A percentile compares a stretch with the other conserved stretches of the same genome.
phyloP scores from a whole-genome alignment of 2,797 vertebrate genomes.

The Carcharodon carcharias region DNA sequence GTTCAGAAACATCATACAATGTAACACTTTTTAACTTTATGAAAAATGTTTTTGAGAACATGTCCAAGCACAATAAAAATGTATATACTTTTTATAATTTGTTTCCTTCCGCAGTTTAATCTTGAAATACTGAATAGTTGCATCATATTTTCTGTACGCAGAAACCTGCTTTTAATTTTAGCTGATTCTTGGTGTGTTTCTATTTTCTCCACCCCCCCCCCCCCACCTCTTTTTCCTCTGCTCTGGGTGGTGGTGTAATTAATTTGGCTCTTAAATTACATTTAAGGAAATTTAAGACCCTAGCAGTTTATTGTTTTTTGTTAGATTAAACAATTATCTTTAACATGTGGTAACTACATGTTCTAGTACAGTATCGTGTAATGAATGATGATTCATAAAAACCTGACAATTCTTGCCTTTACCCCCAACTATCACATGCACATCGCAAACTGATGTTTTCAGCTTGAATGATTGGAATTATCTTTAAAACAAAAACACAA shows the following conservation, averaged over 20 bases:
- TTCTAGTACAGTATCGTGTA: not conserved
- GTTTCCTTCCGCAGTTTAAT: slow-evolving; percentile 41
- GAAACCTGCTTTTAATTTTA: slow-evolving; percentile 2
- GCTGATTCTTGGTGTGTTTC: not conserved
- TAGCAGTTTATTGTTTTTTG: not conserved
- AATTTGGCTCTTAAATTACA: not conserved
- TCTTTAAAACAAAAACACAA: not conserved
- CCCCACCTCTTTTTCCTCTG: too few relatives aligned
- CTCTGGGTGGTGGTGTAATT: not conserved
- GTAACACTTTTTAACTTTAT: not conserved
- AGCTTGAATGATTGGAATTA: not conserved
- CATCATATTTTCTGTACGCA: not conserved
- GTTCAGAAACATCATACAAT: slow-evolving; percentile 47
- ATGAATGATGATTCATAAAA: not conserved
- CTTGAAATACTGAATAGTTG: not conserved
- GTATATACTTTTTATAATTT: slow-evolving; percentile 17
- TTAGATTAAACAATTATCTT: not conserved
- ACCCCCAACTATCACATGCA: not conserved
- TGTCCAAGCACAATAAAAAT: slow-evolving; percentile 38
- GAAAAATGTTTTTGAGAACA: slow-evolving; percentile 33
- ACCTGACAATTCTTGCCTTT: not conserved
- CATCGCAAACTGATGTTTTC: not conserved
- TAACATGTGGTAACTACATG: not conserved
- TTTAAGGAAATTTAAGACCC: not conserved
- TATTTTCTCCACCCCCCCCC: not conserved